Evolutionary conservation across 1,140 invertebrate species (phyloP).

Genomic region (Diprion similis): DNA sequence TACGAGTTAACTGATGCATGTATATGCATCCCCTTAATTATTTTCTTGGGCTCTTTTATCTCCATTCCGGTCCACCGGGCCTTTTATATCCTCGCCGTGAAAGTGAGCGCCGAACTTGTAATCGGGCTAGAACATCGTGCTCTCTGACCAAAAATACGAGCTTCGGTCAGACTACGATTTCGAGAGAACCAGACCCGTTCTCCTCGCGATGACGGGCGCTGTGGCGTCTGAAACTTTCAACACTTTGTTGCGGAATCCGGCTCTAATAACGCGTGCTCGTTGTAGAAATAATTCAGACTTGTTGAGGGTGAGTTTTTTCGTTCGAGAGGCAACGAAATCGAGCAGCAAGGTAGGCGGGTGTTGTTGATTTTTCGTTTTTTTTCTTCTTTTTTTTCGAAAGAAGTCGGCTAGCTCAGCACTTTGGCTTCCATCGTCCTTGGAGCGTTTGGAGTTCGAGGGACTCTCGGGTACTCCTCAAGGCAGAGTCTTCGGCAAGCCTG

Average conservation of each 20-base stretch:
- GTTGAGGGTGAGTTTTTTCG: too few species aligned
- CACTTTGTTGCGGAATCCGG: neutral
- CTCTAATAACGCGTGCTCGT: neutral
- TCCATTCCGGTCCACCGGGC: neutral
- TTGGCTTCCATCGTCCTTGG: too few species aligned
- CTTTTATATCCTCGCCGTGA: neutral
- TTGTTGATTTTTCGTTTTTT: too few species aligned
- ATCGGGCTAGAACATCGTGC: slow-evolving; percentile 4
- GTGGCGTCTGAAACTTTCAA: neutral
- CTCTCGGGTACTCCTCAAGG: too few species aligned
- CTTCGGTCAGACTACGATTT: neutral
- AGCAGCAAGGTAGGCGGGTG: too few species aligned
- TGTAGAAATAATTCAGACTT: too few species aligned
- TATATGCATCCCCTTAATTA: neutral
- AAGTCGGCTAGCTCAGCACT: too few species aligned
- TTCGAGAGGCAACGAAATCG: too few species aligned
- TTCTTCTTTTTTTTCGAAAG: too few species aligned
- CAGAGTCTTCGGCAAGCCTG: too few species aligned
- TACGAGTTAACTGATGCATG: too few species aligned
- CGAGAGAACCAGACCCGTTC: slow-evolving; percentile 1
- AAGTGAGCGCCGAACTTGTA: neutral
- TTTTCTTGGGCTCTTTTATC: slow-evolving; percentile 1
- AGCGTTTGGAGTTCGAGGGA: too few species aligned
- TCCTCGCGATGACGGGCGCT: neutral
- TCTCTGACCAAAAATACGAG: neutral